A percentile compares a stretch with the other conserved stretches of the same genome.
These are phyloP conservation scores for Oryctes rhinoceros DNA, from an alignment of 1,140 invertebrate genomes.

Conservation along the genomic window DNA sequence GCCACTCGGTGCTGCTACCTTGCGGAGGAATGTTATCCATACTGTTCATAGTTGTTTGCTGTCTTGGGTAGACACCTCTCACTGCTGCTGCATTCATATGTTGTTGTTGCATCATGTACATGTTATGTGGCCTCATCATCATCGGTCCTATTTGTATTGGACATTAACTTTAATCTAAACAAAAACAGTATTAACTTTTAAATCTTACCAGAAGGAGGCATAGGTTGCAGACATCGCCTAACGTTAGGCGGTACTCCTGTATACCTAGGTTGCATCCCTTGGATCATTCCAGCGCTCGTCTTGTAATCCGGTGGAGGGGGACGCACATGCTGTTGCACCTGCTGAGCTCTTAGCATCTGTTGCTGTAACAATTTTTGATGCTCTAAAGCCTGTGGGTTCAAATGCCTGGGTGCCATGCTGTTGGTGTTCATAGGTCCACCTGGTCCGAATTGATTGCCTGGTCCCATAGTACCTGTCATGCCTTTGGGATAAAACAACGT, in stretches of 20 bases:
- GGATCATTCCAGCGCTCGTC: slow-evolving; percentile 71
- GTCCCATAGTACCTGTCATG: slow-evolving; percentile 47
- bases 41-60: slow-evolving; percentile 54
- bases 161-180: background rate
- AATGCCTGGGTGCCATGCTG: slow-evolving; percentile 46
- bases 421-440: slow-evolving; percentile 37
- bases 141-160: slow-evolving; percentile 65
- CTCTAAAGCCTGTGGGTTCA: slow-evolving; percentile 52
- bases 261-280: slow-evolving; percentile 62
- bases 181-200: background rate
- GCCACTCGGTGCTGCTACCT: slow-evolving; percentile 67
- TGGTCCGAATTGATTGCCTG: slow-evolving; percentile 45
- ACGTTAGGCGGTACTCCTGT: slow-evolving; percentile 65
- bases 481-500: background rate
- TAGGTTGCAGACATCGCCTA: slow-evolving; percentile 71
- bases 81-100: slow-evolving; percentile 48
- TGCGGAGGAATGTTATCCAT: slow-evolving; percentile 52
- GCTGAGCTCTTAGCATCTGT: slow-evolving; percentile 40
- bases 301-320: slow-evolving; percentile 82
- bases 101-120: slow-evolving; percentile 65
- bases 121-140: slow-evolving; percentile 74
- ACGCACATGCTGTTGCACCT: slow-evolving; percentile 60
- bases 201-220: slow-evolving; percentile 71
- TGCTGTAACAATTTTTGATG: slow-evolving; percentile 59
- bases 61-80: slow-evolving; percentile 62